Conservation (phyloP, 2,797 vertebrate genomes). For the Rhynchonycteris naso region DNA sequence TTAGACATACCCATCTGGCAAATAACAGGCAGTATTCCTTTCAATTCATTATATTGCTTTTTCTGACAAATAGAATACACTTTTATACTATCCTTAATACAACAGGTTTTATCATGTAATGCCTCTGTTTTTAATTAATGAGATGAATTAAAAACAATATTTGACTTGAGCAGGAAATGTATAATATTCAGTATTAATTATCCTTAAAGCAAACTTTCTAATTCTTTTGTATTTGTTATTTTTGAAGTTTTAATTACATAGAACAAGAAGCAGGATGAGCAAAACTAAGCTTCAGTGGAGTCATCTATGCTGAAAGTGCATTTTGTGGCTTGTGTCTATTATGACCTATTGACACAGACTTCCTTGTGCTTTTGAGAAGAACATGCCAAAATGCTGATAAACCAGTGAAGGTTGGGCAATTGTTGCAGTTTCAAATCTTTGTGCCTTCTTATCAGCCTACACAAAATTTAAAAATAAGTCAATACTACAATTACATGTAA, state of each 20-base stretch:
- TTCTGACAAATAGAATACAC: neutral
- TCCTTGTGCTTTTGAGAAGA: constrained; percentile 18
- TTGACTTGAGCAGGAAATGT: constrained; percentile 22
- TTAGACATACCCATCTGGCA: neutral
- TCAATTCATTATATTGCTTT: constrained; percentile 8
- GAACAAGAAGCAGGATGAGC: constrained; percentile 12
- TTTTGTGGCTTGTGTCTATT: constrained; percentile 49
- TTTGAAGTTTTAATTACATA: constrained; percentile 54
- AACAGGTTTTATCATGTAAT: neutral
- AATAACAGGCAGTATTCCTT: neutral
- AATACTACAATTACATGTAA: neutral
- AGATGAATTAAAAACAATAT: constrained; percentile 32
- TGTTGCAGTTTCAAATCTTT: constrained; percentile 10
- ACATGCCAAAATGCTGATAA: neutral
- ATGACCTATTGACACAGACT: constrained; percentile 3
- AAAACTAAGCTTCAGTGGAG: neutral
- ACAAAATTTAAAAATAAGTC: constrained; percentile 4
- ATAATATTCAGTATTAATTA: constrained; percentile 26
- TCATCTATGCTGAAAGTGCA: neutral
- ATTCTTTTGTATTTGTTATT: constrained; percentile 50
- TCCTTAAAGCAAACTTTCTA: neutral
- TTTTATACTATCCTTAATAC: constrained; percentile 34
- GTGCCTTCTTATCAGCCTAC: neutral
- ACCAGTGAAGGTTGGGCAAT: neutral
- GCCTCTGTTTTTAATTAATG: constrained; percentile 47